A percentile compares a stretch with the other conserved stretches of the same genome.
These are phyloP conservation scores for Papilio polyxenes DNA, from an alignment of 1,140 invertebrate genomes.

Conservation along the genomic window DNA sequence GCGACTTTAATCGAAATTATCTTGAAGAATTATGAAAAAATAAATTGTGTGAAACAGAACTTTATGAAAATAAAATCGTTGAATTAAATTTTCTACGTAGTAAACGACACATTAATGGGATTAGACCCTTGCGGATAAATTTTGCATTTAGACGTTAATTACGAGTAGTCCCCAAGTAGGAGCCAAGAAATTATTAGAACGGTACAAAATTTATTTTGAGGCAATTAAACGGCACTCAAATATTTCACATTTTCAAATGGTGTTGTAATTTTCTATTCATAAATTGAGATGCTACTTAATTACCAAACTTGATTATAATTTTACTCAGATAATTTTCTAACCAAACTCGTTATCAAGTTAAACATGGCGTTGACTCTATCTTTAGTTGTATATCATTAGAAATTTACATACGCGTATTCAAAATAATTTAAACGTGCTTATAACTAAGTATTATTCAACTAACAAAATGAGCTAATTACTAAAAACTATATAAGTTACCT, in stretches of 20 bases:
- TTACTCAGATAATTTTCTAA: background rate
- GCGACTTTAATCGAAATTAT: no score
- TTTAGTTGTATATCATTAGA: background rate
- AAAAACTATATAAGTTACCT: no score
- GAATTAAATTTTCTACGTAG: background rate
- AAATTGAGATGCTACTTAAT: constrained; percentile 1
- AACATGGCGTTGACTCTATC: background rate
- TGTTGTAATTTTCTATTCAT: background rate
- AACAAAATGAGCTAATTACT: no score
- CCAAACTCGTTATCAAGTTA: background rate
- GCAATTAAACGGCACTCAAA: constrained; percentile 18
- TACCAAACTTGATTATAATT: background rate
- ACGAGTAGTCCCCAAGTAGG: constrained; percentile 21
- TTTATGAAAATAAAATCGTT: background rate
- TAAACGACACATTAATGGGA: constrained; percentile 15
- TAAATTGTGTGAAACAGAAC: background rate
- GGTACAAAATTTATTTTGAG: constrained; percentile 15
- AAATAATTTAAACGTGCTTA: no score
- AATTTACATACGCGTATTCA: no score
- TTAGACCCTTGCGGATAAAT: constrained; percentile 25
- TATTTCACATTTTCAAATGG: constrained; percentile 15
- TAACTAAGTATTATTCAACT: no score
- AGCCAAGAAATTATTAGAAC: constrained; percentile 24
- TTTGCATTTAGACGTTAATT: constrained; percentile 21
- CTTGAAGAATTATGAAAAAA: no score